Percentiles rank a stretch among this genome's conserved stretches.
Evolutionary conservation across 2,113 vertebrate species (phyloP).

Genomic region (Poeciliopsis prolifica): DNA sequence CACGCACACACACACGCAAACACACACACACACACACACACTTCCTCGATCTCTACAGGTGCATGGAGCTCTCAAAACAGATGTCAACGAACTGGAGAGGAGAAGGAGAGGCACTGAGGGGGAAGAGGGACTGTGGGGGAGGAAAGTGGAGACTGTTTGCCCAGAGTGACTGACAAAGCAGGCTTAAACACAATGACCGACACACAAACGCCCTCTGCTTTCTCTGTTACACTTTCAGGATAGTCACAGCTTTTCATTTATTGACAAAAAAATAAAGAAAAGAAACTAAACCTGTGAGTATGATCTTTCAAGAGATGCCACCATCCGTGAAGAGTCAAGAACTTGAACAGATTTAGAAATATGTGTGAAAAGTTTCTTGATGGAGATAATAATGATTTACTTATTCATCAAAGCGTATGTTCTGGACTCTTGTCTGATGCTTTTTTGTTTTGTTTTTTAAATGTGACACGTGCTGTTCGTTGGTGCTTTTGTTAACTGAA

Average conservation of each 20-base stretch:
- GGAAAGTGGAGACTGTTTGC: constrained; percentile 60
- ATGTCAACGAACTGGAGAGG: constrained; percentile 75
- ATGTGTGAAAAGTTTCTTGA: neutral
- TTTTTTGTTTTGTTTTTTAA: too few species aligned
- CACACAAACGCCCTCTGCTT: constrained; percentile 38
- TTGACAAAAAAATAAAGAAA: neutral
- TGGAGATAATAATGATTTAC: too few species aligned
- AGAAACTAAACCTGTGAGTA: neutral
- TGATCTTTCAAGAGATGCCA: neutral
- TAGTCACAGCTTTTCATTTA: constrained; percentile 6
- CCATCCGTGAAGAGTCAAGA: neutral
- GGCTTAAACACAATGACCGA: constrained; percentile 57
- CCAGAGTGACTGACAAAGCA: constrained; percentile 63
- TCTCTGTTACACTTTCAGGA: constrained; percentile 26
- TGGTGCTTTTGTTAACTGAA: too few species aligned
- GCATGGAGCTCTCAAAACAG: constrained; percentile 74
- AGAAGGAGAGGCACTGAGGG: constrained; percentile 12
- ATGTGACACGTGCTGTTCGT: too few species aligned
- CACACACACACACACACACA: constrained; percentile 50
- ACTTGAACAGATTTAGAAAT: neutral
- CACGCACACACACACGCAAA: constrained; percentile 30
- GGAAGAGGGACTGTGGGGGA: constrained; percentile 1
- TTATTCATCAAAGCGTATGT: too few species aligned
- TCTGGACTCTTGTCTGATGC: too few species aligned
- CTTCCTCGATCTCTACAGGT: constrained; percentile 69